A percentile compares a stretch with the other conserved stretches of the same genome.
Evolutionary conservation across 2,113 vertebrate species (phyloP).

Genomic region (Alaudala cheleensis): DNA sequence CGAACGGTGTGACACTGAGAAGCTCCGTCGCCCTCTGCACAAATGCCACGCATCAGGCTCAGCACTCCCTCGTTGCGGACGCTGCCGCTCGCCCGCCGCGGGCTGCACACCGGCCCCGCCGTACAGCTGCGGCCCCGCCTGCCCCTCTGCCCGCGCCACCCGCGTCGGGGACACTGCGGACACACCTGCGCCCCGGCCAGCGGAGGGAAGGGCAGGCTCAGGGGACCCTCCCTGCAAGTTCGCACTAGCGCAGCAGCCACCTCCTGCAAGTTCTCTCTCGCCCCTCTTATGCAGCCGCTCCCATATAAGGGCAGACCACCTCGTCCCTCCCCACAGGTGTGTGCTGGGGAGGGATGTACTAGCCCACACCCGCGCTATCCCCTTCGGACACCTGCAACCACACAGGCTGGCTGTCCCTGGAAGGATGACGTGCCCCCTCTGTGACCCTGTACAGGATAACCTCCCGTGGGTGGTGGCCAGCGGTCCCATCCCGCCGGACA

Average conservation of each 20-base stretch:
- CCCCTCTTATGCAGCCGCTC: background rate
- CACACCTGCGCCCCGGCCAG: background rate
- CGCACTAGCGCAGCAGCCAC: background rate
- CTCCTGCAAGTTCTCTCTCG: background rate
- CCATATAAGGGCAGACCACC: rapidly evolving
- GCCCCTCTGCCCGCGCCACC: background rate
- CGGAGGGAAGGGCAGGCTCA: background rate
- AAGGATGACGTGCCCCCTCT: background rate
- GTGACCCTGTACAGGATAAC: too few relatives aligned
- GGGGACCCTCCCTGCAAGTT: background rate
- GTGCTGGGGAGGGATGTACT: too few relatives aligned
- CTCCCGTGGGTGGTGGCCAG: background rate
- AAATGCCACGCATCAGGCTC: background rate
- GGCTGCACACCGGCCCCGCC: background rate
- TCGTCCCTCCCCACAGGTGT: too few relatives aligned
- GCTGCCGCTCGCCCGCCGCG: background rate
- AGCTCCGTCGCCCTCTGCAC: background rate
- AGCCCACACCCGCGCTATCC: too few relatives aligned
- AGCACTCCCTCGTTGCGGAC: background rate
- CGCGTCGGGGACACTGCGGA: too few relatives aligned
- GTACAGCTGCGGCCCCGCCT: background rate
- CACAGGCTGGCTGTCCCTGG: background rate
- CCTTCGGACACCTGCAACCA: too few relatives aligned
- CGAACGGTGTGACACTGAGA: background rate
- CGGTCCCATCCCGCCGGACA: background rate